Base-by-base conservation (phyloP, 2,113 vertebrate genomes). In the Lepus timidus region DNA sequence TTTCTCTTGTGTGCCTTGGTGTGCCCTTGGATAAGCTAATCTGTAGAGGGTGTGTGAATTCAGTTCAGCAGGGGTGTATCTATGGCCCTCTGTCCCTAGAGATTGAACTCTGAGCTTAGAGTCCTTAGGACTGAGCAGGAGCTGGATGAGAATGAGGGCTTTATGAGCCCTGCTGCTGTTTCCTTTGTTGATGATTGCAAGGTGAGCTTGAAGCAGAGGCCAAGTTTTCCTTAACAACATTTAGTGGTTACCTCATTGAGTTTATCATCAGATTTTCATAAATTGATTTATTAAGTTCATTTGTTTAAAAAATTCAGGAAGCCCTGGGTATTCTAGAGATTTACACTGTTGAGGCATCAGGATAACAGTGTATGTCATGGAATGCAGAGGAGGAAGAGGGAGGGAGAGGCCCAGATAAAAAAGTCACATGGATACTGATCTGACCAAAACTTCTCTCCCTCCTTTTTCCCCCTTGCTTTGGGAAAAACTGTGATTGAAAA, bases 271-370 rank as follows among this genome's bases (percentile, higher is more conserved):
- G 25, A 76, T 67, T 61, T 93, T 44, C 33, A 25, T 64, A 65
- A 52, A 61, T 44, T 81, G 19, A 39, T 76, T 82, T 36, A 65
- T 85, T 71, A 70, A 71, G 67, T 62, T 27, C 19, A 3, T 82
- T 93, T 81, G 62, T 80, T 85, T 67, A 44, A 91, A 90, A 78
- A 84, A 84, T 80, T 92, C 22, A 61, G 20, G 44, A 90, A 85
- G 12, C 36, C 16, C 7, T 51, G 83, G 68, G 3, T 22, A 64
- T 87, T 68, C 44, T 85, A 44, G 58, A 76, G 44, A 84, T 64
- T n/a, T 67, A 25, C 65, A 31, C 74, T 58, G 0, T 71, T 88
- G 79, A 88, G 27, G 23, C 25, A 79, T 39, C 19, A 10, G 44
- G 20, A 70, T 44, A 44, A 11, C 55, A 58, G 51, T n/a, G 1